Conservation (phyloP, 2,888 invertebrate species). For the Melangyna quadrimaculata region DNA sequence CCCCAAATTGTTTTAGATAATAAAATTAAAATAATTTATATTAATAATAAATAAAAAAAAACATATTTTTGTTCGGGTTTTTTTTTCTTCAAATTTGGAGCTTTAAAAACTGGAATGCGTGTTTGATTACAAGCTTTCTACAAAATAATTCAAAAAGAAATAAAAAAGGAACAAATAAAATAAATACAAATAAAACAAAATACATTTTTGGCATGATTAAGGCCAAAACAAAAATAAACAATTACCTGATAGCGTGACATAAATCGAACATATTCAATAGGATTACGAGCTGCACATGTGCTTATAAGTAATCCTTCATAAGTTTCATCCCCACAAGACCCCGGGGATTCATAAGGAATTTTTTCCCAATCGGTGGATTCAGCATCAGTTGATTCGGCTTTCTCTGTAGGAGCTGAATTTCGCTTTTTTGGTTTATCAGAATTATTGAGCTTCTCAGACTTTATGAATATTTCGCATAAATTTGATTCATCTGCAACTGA, state of each 20-base stretch:
- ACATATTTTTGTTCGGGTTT: conserved; percentile 75
- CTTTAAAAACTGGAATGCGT: conserved; percentile 77
- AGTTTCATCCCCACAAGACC: conserved; percentile 72
- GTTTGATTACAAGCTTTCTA: conserved; percentile 79
- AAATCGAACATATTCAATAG: conserved; percentile 78
- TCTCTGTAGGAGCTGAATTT: conserved; percentile 47
- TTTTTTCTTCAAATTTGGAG: conserved; percentile 61
- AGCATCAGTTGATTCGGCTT: conserved; percentile 46
- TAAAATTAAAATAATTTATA: not conserved
- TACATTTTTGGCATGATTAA: conserved; percentile 16
- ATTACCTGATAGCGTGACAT: conserved; percentile 80
- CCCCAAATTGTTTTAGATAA: no score
- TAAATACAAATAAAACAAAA: conserved; percentile 47
- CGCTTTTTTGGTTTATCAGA: conserved; percentile 45
- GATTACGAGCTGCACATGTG: conserved; percentile 78
- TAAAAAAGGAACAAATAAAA: conserved; percentile 64
- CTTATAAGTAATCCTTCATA: conserved; percentile 79
- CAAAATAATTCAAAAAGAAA: conserved; percentile 72
- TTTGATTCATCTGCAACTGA: conserved; percentile 47
- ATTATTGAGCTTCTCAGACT: conserved; percentile 36
- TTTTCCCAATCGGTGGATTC: conserved; percentile 63
- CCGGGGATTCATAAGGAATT: conserved; percentile 29
- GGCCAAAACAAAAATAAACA: conserved; percentile 10
- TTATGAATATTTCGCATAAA: conserved; percentile 12
- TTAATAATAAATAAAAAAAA: conserved; percentile 39